phyloP scores from a whole-genome alignment of 2,113 vertebrate species.

The Oreochromis niloticus region DNA sequence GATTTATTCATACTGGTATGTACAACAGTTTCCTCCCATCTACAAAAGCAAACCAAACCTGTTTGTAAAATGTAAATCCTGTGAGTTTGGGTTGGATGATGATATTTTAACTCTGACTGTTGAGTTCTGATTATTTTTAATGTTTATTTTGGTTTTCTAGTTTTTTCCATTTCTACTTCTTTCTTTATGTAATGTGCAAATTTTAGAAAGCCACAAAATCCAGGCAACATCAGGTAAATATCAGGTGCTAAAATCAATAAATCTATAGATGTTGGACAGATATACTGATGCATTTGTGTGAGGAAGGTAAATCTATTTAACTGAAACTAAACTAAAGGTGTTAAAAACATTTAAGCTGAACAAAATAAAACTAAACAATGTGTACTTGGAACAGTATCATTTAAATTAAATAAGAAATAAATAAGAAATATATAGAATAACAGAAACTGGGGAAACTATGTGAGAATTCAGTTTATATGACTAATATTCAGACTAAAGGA shows the following conservation, averaged over 20 bases:
- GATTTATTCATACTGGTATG: not conserved
- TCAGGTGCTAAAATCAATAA: not conserved
- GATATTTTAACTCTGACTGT: not conserved
- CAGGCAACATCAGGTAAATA: not conserved
- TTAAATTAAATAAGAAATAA: not conserved
- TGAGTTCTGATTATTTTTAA: not conserved
- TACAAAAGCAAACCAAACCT: not conserved
- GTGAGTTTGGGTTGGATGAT: not conserved
- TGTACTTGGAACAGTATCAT: not conserved
- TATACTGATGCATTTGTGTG: not conserved
- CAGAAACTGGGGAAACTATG: not conserved
- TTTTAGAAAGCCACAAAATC: not conserved
- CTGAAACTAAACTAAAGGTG: not conserved
- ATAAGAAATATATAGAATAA: not conserved
- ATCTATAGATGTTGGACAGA: not conserved
- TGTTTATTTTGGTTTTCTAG: not conserved
- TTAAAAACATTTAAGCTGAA: not conserved
- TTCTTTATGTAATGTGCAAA: not conserved
- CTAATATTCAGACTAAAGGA: not conserved
- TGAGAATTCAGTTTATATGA: not conserved
- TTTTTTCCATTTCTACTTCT: not conserved
- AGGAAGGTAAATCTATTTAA: not conserved
- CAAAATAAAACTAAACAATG: not conserved
- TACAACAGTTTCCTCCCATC: not conserved
- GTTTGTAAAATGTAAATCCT: not conserved